These are phyloP conservation scores for Sapajus apella DNA, from an alignment of 2,113 vertebrate species.

Conservation along the genomic window DNA sequence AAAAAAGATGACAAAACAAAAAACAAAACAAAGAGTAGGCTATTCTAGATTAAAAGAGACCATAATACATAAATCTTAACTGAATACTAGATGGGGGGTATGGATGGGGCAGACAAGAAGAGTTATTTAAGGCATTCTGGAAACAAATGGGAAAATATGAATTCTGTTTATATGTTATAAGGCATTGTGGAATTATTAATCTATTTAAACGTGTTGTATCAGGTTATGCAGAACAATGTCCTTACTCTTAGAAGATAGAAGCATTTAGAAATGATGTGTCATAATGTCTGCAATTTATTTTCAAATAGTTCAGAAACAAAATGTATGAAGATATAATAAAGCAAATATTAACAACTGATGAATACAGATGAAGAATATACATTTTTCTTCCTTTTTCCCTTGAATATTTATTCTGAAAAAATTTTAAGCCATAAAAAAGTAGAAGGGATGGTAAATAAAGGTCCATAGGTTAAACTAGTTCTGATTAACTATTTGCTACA, in stretches of 20 bases:
- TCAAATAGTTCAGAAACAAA: constrained; percentile 2
- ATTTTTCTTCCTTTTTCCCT: neutral
- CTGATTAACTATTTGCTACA: neutral
- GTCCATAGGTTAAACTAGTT: neutral
- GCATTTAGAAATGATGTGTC: neutral
- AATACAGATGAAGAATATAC: constrained; percentile 15
- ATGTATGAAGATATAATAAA: neutral
- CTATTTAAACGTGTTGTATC: neutral
- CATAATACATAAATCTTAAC: neutral
- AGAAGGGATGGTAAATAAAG: neutral
- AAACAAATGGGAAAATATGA: neutral
- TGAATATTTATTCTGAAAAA: neutral
- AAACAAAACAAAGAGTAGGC: neutral
- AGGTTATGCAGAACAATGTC: neutral
- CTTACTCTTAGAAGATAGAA: neutral
- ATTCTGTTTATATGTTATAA: neutral
- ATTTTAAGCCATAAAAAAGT: neutral
- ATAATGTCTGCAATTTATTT: constrained; percentile 11
- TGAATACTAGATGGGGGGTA: neutral
- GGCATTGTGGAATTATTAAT: neutral
- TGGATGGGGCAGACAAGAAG: neutral
- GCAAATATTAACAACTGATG: neutral
- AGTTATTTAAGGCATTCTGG: neutral
- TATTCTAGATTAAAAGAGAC: neutral
- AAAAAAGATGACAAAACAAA: neutral